Evolutionary conservation across 1,140 invertebrate genomes (phyloP).

Genomic region (Hermetia illucens): DNA sequence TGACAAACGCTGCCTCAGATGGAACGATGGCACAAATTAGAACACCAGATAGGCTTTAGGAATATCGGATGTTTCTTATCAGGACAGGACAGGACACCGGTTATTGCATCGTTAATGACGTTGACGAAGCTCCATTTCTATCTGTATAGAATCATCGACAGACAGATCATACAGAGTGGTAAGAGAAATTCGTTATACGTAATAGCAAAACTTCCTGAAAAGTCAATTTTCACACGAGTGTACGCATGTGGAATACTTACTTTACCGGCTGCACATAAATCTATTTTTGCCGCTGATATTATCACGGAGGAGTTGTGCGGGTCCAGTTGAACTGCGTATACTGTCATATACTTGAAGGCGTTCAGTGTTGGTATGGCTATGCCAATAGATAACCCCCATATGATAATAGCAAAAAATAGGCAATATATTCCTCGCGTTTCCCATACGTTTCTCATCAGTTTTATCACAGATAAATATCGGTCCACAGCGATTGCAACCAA

Average conservation of each 20-base stretch:
- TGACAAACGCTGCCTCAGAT: too few relatives aligned
- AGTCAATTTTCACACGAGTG: too few relatives aligned
- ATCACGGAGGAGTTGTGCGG: conserved; percentile 4
- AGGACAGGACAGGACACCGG: too few relatives aligned
- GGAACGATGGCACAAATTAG: too few relatives aligned
- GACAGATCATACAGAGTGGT: too few relatives aligned
- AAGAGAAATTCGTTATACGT: too few relatives aligned
- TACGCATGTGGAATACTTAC: conserved; percentile 10
- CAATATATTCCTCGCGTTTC: conserved; percentile 23
- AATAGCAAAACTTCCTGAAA: too few relatives aligned
- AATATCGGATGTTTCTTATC: too few relatives aligned
- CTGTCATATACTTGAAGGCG: conserved; percentile 18
- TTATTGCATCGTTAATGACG: too few relatives aligned
- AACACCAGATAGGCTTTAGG: too few relatives aligned
- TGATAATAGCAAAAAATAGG: conserved; percentile 14
- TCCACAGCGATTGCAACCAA: conserved; percentile 39
- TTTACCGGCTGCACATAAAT: conserved; percentile 9
- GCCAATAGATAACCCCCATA: conserved; percentile 28
- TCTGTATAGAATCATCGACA: too few relatives aligned
- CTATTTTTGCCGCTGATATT: conserved; percentile 6
- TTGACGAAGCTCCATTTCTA: too few relatives aligned
- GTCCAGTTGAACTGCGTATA: conserved; percentile 11
- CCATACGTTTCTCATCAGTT: conserved; percentile 27
- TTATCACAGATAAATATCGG: conserved; percentile 32
- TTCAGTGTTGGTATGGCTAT: conserved; percentile 14